Base-by-base conservation (phyloP, 1,140 invertebrate species). In the Sycobia sp. region DNA sequence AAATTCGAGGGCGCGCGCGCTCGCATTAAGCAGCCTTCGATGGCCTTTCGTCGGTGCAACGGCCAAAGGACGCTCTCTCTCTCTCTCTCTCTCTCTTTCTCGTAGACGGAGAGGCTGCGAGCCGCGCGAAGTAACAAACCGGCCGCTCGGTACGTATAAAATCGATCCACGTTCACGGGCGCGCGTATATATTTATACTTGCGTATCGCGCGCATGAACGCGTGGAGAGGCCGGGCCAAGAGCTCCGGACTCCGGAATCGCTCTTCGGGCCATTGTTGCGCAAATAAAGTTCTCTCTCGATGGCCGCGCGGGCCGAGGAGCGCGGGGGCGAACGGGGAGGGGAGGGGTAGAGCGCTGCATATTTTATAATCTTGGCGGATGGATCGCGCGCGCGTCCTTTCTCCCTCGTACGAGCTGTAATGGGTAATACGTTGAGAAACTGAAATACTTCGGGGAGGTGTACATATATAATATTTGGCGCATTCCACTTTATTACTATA, bases 1-100 rank as follows among this genome's bases (percentile, higher is more conserved):
- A 62, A 53, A 62, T 43, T 53, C 49, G n/a, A 32, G 13, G 36
- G 50, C 34, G 61, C 57, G 69, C 50, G 69, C 55, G 55, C 63
- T 36, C 59, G 65, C 68, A 69, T 69, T 67, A 69, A 69, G 59
- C 39, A 53, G 47, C 46, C 49, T 29, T 62, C 53, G 65, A 55
- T 44, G 32, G 62, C 60, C 62, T 67, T 69, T 67, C 39, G 56
- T 57, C 44, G 60, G 27, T 13, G 4, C 4, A 4, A 8, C 0
- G n/a, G 38, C 13, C 34, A 36, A 7, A 32, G 5, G 5, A 11
- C 29, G 29, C 29, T 11, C 29, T 32, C 11, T 4, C 29, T 4
- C 29, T 7, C 4, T 32, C 11, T 11, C 29, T 4, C 29, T 32
- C 29, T 32, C 11, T 32, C 11, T 32, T 32, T 32, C 29, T 11